Evolutionary conservation across 2,113 vertebrate genomes (phyloP).

Genomic region (Myocastor coypus): DNA sequence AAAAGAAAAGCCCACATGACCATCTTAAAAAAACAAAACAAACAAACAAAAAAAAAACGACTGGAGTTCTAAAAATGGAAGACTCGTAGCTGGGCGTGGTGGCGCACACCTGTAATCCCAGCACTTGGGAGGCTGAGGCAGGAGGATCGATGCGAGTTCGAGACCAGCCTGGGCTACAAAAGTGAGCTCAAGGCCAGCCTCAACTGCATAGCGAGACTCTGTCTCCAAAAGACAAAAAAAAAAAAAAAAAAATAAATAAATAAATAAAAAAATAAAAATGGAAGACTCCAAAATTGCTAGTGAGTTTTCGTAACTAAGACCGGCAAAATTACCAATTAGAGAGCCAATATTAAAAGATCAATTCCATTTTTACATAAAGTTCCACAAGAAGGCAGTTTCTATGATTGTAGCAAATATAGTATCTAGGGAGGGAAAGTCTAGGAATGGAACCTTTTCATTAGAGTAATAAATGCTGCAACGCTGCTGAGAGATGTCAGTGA

Average conservation of each 20-base stretch:
- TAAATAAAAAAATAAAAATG: not conserved
- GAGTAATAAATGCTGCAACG: not conserved
- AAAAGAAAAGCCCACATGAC: constrained; percentile 6
- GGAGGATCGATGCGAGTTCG: too few species aligned
- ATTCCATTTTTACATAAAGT: not conserved
- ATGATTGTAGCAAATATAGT: not conserved
- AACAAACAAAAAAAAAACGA: too few species aligned
- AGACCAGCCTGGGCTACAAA: too few species aligned
- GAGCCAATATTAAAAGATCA: not conserved
- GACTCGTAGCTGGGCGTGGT: too few species aligned
- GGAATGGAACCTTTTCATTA: not conserved
- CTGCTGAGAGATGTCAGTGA: not conserved
- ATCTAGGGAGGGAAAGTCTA: not conserved
- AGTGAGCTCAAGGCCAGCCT: too few species aligned
- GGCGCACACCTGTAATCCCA: too few species aligned
- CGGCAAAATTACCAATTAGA: not conserved
- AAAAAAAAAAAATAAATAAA: too few species aligned
- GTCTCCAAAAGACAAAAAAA: too few species aligned
- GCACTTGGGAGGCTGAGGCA: too few species aligned
- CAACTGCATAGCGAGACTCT: too few species aligned
- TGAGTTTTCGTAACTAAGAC: not conserved
- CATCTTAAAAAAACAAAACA: not conserved
- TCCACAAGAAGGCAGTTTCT: not conserved
- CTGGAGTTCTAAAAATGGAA: not conserved
- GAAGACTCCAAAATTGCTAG: not conserved